Evolutionary conservation across 2,888 invertebrate species (phyloP).

Genomic region (Petrolisthes cinctipes): DNA sequence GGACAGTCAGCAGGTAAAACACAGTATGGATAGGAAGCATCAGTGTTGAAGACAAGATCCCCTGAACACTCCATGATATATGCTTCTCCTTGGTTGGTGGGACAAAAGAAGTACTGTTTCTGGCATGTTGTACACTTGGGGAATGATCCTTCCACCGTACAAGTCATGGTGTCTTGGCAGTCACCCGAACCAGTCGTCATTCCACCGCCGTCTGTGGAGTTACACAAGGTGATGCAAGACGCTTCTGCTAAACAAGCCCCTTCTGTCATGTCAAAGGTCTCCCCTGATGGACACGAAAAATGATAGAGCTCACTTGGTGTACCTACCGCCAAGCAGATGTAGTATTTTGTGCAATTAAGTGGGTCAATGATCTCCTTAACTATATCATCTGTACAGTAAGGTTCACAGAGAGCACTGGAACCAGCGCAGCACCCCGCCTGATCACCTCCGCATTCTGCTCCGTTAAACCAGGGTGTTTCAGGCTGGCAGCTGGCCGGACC

Average conservation of each 20-base stretch:
- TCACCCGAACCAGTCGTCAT: background rate
- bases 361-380: background rate
- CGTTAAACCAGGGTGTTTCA: background rate
- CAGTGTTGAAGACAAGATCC: background rate
- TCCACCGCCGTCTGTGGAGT: background rate
- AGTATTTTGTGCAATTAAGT: background rate
- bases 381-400: too few species aligned
- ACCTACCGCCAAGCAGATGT: background rate
- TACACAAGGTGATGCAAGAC: background rate
- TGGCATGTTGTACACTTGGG: background rate
- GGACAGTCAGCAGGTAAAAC: background rate
- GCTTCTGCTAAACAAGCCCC: background rate
- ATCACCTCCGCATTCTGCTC: background rate
- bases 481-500: background rate
- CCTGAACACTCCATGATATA: background rate
- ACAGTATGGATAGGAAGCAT: background rate
- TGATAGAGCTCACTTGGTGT: background rate
- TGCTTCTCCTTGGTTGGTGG: background rate
- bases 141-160: background rate
- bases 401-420: background rate
- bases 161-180: background rate
- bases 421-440: background rate
- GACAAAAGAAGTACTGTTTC: background rate
- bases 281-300: background rate
- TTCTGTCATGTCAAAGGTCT: background rate